Conservation (phyloP, 2,888 invertebrate genomes). For the Sesia apiformis region DNA sequence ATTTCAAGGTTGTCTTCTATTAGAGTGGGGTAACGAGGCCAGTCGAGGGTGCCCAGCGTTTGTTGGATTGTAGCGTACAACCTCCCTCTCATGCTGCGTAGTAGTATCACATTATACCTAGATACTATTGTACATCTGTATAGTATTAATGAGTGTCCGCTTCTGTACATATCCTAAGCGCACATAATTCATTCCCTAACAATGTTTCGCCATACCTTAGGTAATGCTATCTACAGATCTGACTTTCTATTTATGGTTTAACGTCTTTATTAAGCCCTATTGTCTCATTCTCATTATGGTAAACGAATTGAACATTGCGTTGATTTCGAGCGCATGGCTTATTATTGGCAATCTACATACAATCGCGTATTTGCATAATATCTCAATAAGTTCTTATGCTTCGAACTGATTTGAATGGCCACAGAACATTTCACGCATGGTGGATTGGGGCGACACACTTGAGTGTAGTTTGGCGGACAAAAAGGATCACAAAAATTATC, state of each 20-base stretch:
- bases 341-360: constrained; percentile 70
- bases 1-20: too few species aligned
- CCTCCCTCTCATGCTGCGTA: too few species aligned
- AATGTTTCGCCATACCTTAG: constrained; percentile 8
- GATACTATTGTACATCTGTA: too few species aligned
- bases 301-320: constrained; percentile 47
- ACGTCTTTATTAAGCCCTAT: constrained; percentile 66
- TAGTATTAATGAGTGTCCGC: too few species aligned
- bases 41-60: too few species aligned
- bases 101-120: too few species aligned
- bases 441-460: constrained; percentile 11
- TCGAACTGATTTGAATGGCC: constrained; percentile 43
- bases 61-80: too few species aligned
- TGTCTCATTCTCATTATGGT: constrained; percentile 67
- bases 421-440: constrained; percentile 35
- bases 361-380: constrained; percentile 71
- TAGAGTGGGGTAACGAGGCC: too few species aligned
- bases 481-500: too few species aligned
- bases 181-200: not conserved
- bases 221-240: constrained; percentile 35
- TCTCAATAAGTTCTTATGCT: constrained; percentile 54
- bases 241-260: constrained; percentile 38
- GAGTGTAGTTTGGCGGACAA: not conserved
- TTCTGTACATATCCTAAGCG: too few species aligned
- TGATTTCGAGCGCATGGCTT: constrained; percentile 48